Percentiles rank a stretch among this genome's conserved stretches.
Evolutionary conservation across 2,888 invertebrate genomes (phyloP).

Genomic region (Diachrysia chrysitis): DNA sequence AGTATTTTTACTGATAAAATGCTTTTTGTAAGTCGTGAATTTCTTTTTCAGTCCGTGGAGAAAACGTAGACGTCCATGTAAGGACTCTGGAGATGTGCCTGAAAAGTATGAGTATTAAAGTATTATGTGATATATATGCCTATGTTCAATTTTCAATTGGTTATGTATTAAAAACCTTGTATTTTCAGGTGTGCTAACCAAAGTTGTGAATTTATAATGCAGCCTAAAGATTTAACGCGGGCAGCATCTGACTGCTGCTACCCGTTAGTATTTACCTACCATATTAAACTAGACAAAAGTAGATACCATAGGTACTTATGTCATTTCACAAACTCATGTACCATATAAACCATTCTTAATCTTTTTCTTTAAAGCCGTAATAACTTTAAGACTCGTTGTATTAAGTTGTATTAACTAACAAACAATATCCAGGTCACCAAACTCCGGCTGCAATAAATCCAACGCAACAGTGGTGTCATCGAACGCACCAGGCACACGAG

Average conservation of each 20-base stretch:
- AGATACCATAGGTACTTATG: background rate
- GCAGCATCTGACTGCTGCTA: slow-evolving; percentile 70
- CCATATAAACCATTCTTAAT: too few relatives aligned
- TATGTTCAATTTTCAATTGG: too few relatives aligned
- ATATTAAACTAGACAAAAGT: background rate
- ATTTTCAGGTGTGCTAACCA: slow-evolving; percentile 57
- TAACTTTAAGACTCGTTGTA: background rate
- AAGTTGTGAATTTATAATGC: slow-evolving; percentile 74
- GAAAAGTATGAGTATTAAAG: slow-evolving; percentile 61
- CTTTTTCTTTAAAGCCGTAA: background rate
- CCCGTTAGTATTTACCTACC: slow-evolving; percentile 60
- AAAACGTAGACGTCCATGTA: slow-evolving; percentile 60
- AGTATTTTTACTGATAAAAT: too few relatives aligned
- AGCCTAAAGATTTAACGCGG: slow-evolving; percentile 71
- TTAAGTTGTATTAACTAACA: too few relatives aligned
- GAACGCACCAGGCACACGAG: slow-evolving; percentile 31
- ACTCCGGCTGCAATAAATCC: slow-evolving; percentile 41
- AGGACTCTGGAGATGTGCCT: slow-evolving; percentile 58
- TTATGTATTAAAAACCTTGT: slow-evolving; percentile 32
- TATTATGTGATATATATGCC: background rate
- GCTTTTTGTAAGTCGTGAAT: background rate
- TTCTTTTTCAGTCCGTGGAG: slow-evolving; percentile 70
- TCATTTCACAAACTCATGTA: background rate
- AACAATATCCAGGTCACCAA: slow-evolving; percentile 28
- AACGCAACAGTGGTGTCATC: slow-evolving; percentile 46